Percentiles rank a stretch among this genome's conserved stretches.
These are phyloP conservation scores for Boulengeromyrus knoepffleri DNA, from an alignment of 2,113 vertebrate species.

Conservation along the genomic window DNA sequence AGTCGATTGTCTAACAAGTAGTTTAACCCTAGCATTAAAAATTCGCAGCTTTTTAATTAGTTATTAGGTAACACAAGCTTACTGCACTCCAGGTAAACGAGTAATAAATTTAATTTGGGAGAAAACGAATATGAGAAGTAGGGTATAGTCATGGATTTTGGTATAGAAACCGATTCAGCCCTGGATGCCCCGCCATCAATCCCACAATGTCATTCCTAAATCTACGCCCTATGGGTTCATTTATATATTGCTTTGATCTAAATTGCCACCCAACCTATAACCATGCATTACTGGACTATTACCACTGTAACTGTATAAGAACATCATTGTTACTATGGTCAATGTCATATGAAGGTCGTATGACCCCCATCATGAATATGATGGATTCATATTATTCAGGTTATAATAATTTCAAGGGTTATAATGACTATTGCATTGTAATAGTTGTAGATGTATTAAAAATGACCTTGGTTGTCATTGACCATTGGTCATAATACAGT, in stretches of 20 bases:
- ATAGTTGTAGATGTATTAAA: conserved; percentile 1
- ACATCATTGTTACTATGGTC: not conserved
- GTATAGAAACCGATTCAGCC: not conserved
- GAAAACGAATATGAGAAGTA: not conserved
- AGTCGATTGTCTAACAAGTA: not conserved
- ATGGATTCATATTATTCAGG: not conserved
- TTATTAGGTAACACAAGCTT: not conserved
- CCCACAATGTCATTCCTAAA: not conserved
- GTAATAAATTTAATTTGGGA: not conserved
- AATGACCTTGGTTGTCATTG: not conserved
- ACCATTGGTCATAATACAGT: not conserved
- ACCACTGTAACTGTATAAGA: not conserved
- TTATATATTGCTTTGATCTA: not conserved
- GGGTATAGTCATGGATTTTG: not conserved
- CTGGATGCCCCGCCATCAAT: not conserved
- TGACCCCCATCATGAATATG: not conserved
- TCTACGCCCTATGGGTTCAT: not conserved
- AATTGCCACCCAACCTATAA: not conserved
- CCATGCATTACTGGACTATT: not conserved
- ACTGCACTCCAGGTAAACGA: not conserved
- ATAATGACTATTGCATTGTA: not conserved
- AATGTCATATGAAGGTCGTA: not conserved
- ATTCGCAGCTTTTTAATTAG: not conserved
- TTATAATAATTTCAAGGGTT: not conserved
- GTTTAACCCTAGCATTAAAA: not conserved